Evolutionary conservation across 1,140 invertebrate genomes (phyloP).

Genomic region (Apis florea): DNA sequence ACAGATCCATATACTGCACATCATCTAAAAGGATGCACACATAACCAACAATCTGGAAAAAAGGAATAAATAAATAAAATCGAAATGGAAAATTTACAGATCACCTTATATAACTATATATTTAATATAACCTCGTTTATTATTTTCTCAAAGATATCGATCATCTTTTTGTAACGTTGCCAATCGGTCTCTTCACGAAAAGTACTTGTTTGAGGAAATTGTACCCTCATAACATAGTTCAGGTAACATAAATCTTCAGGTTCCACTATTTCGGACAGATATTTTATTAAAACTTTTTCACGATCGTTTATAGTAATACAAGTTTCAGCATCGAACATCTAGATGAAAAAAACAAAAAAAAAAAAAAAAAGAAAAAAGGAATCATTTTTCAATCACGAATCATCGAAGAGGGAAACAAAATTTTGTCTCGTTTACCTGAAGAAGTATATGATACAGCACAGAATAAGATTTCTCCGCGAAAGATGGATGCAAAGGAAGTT

Average conservation of each 20-base stretch:
- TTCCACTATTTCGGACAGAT: slow-evolving; percentile 60
- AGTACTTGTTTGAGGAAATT: slow-evolving; percentile 74
- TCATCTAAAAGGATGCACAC: slow-evolving; percentile 66
- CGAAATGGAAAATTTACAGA: not conserved
- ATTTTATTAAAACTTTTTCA: slow-evolving; percentile 70
- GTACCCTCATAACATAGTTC: slow-evolving; percentile 79
- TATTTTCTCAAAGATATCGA: slow-evolving; percentile 66
- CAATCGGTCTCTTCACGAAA: slow-evolving; percentile 69
- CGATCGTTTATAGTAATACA: slow-evolving; percentile 68
- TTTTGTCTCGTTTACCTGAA: slow-evolving; percentile 49
- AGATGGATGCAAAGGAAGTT: slow-evolving; percentile 62
- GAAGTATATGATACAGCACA: slow-evolving; percentile 58
- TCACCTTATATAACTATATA: not conserved
- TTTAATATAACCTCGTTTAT: slow-evolving; percentile 45
- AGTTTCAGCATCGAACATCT: slow-evolving; percentile 44
- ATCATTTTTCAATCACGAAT: no score
- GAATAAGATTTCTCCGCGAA: slow-evolving; percentile 53
- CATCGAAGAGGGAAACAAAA: not conserved
- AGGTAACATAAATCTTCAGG: slow-evolving; percentile 75
- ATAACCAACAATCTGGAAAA: slow-evolving; percentile 23
- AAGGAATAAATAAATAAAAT: no score
- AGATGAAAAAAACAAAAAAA: not conserved
- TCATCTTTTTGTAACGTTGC: slow-evolving; percentile 66
- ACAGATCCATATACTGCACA: slow-evolving; percentile 60
- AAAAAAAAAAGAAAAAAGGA: no score